Conservation (phyloP, 2,113 vertebrate species). For the Microcebus murinus region DNA sequence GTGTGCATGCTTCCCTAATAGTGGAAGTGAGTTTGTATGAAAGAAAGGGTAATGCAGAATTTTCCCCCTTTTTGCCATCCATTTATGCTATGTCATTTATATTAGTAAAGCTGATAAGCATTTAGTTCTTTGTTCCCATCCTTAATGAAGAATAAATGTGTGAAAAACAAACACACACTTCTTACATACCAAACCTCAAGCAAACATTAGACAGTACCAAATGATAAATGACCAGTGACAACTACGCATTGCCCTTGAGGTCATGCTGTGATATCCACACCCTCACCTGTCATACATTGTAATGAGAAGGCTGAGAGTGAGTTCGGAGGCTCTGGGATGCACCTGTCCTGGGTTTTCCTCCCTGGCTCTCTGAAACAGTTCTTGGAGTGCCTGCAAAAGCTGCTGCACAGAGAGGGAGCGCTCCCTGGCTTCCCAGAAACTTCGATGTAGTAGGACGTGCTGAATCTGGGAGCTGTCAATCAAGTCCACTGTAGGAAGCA, state of each 20-base stretch:
- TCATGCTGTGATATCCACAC: fast-evolving
- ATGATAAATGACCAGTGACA: background rate
- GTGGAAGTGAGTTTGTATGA: background rate
- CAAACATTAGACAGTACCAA: background rate
- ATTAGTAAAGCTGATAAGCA: background rate
- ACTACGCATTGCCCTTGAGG: background rate
- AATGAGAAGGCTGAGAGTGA: constrained; percentile 82
- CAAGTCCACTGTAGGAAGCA: constrained; percentile 84
- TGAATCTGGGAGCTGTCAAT: constrained; percentile 82
- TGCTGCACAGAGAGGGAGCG: constrained; percentile 22
- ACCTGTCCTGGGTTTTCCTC: constrained; percentile 80
- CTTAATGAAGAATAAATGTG: background rate
- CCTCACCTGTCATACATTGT: constrained; percentile 88
- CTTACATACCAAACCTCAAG: background rate
- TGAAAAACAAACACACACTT: background rate
- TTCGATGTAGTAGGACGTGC: constrained; percentile 66
- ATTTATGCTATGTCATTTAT: background rate
- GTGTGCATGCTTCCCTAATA: background rate
- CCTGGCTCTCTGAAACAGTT: constrained; percentile 84
- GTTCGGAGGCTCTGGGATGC: constrained; percentile 71
- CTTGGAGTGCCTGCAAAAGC: constrained; percentile 80
- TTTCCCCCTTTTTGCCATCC: background rate
- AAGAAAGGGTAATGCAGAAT: background rate
- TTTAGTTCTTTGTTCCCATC: background rate
- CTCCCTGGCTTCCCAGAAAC: background rate